These are phyloP conservation scores for Neocrepidodera transversa DNA, from an alignment of 2,888 invertebrate genomes.

Conservation along the genomic window DNA sequence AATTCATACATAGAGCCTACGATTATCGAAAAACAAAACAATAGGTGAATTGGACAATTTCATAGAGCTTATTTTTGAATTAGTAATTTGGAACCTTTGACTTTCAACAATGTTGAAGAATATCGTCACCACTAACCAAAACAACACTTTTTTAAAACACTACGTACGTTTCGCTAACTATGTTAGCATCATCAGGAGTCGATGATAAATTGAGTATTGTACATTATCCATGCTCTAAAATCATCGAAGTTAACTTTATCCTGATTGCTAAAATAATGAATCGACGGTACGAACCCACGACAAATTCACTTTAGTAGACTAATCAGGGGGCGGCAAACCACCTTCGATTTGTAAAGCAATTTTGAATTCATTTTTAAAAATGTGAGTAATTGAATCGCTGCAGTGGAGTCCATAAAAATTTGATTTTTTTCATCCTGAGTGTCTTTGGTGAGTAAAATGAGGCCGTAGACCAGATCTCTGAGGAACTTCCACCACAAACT, in stretches of 20 bases:
- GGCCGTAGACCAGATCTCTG: conserved; percentile 83
- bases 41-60: too few species aligned
- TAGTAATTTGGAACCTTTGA: too few species aligned
- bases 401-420: conserved; percentile 86
- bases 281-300: conserved; percentile 57
- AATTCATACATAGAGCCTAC: too few species aligned
- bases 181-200: too few species aligned
- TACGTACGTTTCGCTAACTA: too few species aligned
- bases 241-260: conserved; percentile 74
- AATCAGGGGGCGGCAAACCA: conserved; percentile 46
- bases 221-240: conserved; percentile 80
- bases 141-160: too few species aligned
- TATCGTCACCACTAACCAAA: too few species aligned
- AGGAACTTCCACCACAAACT: conserved; percentile 86
- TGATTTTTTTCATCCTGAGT: conserved; percentile 83
- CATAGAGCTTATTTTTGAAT: too few species aligned
- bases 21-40: too few species aligned
- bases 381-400: conserved; percentile 78
- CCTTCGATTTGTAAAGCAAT: conserved; percentile 67
- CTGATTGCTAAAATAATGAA: conserved; percentile 58
- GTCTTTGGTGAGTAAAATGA: conserved; percentile 86
- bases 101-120: too few species aligned
- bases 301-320: conserved; percentile 49
- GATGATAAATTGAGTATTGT: too few species aligned
- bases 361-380: conserved; percentile 78